phyloP scores from a whole-genome alignment of 2,888 invertebrate genomes.

The Andrena camellia region DNA sequence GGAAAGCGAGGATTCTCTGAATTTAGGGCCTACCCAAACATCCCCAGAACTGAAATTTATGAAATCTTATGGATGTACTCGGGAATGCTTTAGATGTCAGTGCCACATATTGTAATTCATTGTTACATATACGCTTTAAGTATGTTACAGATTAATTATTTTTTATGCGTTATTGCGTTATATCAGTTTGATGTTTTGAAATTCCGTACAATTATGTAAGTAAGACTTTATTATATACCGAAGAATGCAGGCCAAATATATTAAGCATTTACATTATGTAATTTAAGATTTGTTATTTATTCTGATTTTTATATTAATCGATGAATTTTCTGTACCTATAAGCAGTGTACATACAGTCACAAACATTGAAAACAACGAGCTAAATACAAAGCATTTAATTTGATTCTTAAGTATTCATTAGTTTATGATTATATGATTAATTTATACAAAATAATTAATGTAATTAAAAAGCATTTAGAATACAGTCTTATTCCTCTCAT shows the following conservation, averaged over 20 bases:
- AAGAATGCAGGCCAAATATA: conserved; percentile 34
- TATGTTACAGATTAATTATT: conserved; percentile 42
- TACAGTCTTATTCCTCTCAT: no score
- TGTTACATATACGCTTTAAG: conserved; percentile 32
- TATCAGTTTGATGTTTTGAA: conserved; percentile 26
- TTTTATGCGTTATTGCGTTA: conserved; percentile 36
- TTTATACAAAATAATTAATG: background rate
- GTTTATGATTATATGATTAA: background rate
- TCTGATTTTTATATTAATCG: conserved; percentile 22
- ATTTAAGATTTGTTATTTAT: conserved; percentile 18
- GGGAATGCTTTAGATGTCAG: conserved; percentile 81
- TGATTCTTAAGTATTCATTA: no score
- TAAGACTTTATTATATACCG: conserved; percentile 32
- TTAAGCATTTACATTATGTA: conserved; percentile 30
- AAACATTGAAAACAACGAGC: background rate
- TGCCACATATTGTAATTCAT: conserved; percentile 80
- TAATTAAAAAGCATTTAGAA: background rate
- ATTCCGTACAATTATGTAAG: conserved; percentile 39
- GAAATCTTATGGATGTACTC: conserved; percentile 78
- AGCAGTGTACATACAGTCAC: background rate
- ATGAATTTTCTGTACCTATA: background rate
- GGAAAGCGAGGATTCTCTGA: conserved; percentile 82
- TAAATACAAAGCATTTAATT: background rate
- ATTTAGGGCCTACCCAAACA: conserved; percentile 79
- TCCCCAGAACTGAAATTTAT: conserved; percentile 79